Evolutionary conservation across 2,888 invertebrate species (phyloP).

Genomic region (Lymantria dispar): DNA sequence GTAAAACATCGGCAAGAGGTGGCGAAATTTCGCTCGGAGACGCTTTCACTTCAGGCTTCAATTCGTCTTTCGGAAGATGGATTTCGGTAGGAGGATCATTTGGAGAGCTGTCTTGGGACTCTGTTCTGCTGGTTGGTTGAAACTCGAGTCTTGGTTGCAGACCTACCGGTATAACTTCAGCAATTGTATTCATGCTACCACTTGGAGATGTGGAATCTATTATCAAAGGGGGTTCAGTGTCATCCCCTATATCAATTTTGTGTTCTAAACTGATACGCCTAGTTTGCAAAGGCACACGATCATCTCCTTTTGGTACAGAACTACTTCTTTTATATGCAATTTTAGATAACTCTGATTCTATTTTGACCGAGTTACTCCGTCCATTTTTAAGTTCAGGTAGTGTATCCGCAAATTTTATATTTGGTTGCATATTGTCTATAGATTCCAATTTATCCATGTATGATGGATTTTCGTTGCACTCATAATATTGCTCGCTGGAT

Average conservation of each 20-base stretch:
- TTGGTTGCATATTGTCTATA: constrained; percentile 53
- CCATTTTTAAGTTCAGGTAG: constrained; percentile 50
- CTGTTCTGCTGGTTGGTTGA: constrained; percentile 55
- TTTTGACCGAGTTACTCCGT: constrained; percentile 56
- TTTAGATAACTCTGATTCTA: constrained; percentile 65
- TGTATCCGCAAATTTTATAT: constrained; percentile 54
- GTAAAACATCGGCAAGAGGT: constrained; percentile 55
- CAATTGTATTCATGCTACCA: constrained; percentile 73
- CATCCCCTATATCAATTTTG: constrained; percentile 77
- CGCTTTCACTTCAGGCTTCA: constrained; percentile 58
- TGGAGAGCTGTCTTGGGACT: constrained; percentile 70
- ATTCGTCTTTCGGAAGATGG: constrained; percentile 61
- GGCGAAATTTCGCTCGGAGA: constrained; percentile 77
- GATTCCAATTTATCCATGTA: constrained; percentile 61
- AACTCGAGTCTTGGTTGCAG: constrained; percentile 65
- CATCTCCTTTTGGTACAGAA: constrained; percentile 71
- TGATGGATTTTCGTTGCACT: constrained; percentile 67
- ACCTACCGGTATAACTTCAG: constrained; percentile 71
- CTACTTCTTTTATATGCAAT: constrained; percentile 71
- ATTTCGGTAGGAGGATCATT: constrained; percentile 76
- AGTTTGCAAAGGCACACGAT: constrained; percentile 55
- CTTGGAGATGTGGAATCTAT: constrained; percentile 72
- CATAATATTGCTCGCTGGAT: constrained; percentile 77
- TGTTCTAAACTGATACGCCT: constrained; percentile 73
- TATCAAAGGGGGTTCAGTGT: constrained; percentile 75